Evolutionary conservation across 2,797 vertebrate species (phyloP).

Genomic region (Pseudochromis fuscus): DNA sequence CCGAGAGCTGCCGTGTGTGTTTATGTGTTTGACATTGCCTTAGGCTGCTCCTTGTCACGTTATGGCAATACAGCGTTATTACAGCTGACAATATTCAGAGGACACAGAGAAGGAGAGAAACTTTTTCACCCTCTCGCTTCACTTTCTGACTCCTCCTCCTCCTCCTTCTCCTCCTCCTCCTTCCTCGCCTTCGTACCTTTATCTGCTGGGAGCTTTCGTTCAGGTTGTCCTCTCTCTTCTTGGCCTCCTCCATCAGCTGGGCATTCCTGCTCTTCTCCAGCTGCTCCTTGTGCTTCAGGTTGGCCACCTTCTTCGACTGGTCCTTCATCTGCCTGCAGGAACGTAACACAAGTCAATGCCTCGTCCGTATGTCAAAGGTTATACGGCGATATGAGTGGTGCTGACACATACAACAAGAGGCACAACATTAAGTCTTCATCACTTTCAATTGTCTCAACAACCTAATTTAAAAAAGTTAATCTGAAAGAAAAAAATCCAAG

Average conservation of each 20-base stretch:
- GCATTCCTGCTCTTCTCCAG: slow-evolving; percentile 94
- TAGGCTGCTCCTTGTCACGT: slow-evolving; percentile 75
- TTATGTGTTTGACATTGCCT: slow-evolving; percentile 79
- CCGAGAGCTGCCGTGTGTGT: slow-evolving; percentile 44
- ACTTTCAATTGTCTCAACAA: background rate
- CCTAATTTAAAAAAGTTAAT: background rate
- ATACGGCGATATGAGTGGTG: background rate
- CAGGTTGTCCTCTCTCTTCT: slow-evolving; percentile 92
- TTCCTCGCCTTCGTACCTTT: slow-evolving; percentile 76
- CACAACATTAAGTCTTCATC: background rate
- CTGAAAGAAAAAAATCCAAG: background rate
- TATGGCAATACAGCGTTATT: slow-evolving; percentile 71
- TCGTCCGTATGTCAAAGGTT: too few species aligned
- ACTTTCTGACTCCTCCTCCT: background rate
- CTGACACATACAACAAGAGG: background rate
- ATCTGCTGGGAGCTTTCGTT: slow-evolving; percentile 95
- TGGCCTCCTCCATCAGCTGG: slow-evolving; percentile 93
- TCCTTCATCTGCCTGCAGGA: slow-evolving; percentile 93
- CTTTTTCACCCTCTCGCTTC: slow-evolving; percentile 49
- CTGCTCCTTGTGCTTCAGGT: slow-evolving; percentile 95
- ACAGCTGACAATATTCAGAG: slow-evolving; percentile 70
- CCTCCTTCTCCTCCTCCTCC: background rate
- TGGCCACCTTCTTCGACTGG: slow-evolving; percentile 95
- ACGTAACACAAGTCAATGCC: background rate
- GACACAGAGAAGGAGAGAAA: slow-evolving; percentile 56